These are phyloP conservation scores for Eidolon dupreanum DNA, from an alignment of 2,797 vertebrate species.

Conservation along the genomic window DNA sequence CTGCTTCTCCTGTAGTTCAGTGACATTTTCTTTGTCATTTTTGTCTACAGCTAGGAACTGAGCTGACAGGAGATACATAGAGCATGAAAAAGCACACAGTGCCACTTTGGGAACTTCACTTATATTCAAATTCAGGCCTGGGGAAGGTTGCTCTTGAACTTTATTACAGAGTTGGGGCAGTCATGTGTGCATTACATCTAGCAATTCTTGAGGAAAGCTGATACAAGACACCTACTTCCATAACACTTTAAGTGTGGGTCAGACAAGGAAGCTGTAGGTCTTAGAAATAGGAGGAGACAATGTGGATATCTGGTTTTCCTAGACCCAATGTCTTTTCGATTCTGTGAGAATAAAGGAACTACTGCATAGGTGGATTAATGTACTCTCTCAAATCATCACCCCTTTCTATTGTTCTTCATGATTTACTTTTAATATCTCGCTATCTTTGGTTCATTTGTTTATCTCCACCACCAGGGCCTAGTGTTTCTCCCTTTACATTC, in stretches of 20 bases:
- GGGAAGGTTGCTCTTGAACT: background rate
- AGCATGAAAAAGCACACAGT: background rate
- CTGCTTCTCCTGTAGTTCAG: background rate
- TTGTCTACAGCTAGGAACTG: background rate
- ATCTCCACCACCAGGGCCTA: background rate
- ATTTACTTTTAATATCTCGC: background rate
- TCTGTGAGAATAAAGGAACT: background rate
- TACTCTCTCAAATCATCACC: background rate
- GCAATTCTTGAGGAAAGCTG: background rate
- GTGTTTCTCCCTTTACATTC: background rate
- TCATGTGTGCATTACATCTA: accelerated
- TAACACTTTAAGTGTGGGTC: background rate
- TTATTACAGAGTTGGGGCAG: background rate
- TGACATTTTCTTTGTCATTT: background rate
- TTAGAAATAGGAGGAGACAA: background rate
- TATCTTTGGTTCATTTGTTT: background rate
- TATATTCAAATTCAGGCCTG: background rate
- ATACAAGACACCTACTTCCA: background rate
- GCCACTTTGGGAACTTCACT: background rate
- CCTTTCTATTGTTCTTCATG: background rate
- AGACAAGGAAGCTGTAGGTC: background rate
- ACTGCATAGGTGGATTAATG: background rate
- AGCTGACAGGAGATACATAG: background rate
- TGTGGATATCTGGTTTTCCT: background rate
- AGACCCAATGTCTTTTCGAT: background rate